Conservation (phyloP, 1,140 invertebrate genomes). For the Polypedilum pembai region DNA sequence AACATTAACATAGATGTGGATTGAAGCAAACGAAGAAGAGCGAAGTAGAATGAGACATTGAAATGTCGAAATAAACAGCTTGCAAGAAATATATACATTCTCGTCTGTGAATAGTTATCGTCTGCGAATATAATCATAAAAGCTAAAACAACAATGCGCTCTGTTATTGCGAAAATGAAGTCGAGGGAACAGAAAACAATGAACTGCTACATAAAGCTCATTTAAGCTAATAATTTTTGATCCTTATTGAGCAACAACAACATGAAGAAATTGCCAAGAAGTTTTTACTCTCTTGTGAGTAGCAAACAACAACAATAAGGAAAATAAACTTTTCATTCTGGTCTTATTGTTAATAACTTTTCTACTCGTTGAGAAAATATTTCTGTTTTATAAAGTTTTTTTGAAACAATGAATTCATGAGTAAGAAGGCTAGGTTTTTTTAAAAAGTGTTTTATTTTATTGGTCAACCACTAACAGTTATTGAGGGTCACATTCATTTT, state of each 20-base stretch:
- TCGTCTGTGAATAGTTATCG: not conserved
- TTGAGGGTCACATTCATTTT: too few relatives aligned
- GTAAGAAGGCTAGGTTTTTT: too few relatives aligned
- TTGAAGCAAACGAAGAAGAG: not conserved
- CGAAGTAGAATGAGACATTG: not conserved
- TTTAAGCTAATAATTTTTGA: slow-evolving; percentile 28
- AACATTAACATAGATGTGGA: slow-evolving; percentile 10
- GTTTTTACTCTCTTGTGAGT: too few relatives aligned
- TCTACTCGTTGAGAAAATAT: not conserved
- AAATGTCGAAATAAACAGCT: not conserved
- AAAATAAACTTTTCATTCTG: not conserved
- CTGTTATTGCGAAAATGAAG: slow-evolving; percentile 1
- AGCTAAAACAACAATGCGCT: not conserved
- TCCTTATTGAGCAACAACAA: slow-evolving; percentile 16
- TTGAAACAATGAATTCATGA: too few relatives aligned
- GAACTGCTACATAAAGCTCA: slow-evolving; percentile 25
- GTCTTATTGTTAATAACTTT: not conserved
- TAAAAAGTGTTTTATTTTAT: too few relatives aligned
- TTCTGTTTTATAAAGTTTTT: not conserved
- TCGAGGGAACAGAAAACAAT: not conserved
- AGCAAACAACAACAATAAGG: too few relatives aligned
- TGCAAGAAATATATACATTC: not conserved
- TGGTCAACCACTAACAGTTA: too few relatives aligned
- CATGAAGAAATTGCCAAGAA: not conserved
- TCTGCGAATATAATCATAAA: slow-evolving; percentile 20